Conservation (phyloP, 2,113 vertebrate species). For the Colaptes auratus region DNA sequence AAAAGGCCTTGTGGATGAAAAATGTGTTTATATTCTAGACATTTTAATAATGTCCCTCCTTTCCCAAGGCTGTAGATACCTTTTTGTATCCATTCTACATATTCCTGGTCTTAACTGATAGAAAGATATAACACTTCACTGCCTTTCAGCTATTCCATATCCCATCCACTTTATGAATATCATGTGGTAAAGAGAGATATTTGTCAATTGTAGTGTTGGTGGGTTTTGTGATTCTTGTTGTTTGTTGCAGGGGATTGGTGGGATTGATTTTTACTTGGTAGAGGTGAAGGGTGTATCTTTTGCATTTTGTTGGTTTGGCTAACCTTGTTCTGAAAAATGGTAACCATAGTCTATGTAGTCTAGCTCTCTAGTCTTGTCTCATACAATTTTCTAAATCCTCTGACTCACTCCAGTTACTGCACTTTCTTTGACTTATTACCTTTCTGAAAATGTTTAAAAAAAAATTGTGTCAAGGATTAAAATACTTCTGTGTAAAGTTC, state of each 20-base stretch:
- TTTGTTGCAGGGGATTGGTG: neutral
- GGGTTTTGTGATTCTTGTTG: neutral
- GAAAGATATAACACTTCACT: neutral
- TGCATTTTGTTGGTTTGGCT: neutral
- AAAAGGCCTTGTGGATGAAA: neutral
- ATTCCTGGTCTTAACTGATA: neutral
- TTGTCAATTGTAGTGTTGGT: neutral
- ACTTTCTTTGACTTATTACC: neutral
- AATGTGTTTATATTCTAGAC: neutral
- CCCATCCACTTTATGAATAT: neutral
- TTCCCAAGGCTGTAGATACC: neutral
- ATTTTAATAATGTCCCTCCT: neutral
- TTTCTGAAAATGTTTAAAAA: neutral
- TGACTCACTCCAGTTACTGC: neutral
- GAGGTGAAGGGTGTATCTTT: rapidly evolving
- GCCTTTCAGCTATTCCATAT: neutral
- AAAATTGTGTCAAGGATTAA: neutral
- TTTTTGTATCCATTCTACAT: neutral
- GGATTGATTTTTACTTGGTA: neutral
- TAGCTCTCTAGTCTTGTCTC: neutral
- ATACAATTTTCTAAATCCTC: neutral
- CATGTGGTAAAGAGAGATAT: neutral
- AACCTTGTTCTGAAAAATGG: neutral
- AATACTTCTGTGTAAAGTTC: neutral
- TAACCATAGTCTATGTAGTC: neutral